These are phyloP conservation scores for Bradypus variegatus DNA, from an alignment of 2,797 vertebrate species.

Conservation along the genomic window DNA sequence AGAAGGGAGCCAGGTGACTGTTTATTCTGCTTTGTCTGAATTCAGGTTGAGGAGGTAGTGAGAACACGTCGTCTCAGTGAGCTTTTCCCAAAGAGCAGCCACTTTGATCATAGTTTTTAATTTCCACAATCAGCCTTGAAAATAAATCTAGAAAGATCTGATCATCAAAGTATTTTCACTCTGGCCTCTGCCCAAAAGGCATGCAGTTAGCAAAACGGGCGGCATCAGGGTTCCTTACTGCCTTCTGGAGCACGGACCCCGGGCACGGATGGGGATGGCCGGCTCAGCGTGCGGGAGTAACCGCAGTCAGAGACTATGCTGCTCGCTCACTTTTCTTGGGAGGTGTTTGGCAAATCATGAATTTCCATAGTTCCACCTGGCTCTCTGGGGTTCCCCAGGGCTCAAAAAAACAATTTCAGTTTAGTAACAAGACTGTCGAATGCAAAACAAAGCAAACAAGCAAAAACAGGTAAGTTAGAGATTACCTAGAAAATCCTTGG, in stretches of 20 bases:
- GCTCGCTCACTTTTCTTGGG: not conserved
- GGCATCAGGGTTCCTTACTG: not conserved
- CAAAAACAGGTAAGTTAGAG: not conserved
- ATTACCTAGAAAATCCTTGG: not conserved
- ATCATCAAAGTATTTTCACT: not conserved
- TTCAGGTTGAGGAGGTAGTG: not conserved
- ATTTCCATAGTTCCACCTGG: not conserved
- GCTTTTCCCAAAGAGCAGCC: not conserved
- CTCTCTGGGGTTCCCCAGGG: not conserved
- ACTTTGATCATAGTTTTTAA: not conserved
- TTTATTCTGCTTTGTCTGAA: not conserved
- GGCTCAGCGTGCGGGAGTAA: fast-evolving
- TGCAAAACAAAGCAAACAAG: not conserved
- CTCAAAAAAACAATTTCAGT: not conserved
- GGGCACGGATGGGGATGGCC: not conserved
- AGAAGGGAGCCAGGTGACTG: not conserved
- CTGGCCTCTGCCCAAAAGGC: not conserved
- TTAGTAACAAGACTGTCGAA: not conserved
- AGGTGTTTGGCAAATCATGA: not conserved
- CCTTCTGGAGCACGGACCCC: not conserved
- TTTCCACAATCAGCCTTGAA: not conserved
- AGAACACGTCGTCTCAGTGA: not conserved
- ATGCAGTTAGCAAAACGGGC: not conserved
- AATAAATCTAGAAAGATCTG: not conserved
- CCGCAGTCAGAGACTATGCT: not conserved